Conservation (phyloP, 2,797 vertebrate species). For the Phoeniculus purpureus region DNA sequence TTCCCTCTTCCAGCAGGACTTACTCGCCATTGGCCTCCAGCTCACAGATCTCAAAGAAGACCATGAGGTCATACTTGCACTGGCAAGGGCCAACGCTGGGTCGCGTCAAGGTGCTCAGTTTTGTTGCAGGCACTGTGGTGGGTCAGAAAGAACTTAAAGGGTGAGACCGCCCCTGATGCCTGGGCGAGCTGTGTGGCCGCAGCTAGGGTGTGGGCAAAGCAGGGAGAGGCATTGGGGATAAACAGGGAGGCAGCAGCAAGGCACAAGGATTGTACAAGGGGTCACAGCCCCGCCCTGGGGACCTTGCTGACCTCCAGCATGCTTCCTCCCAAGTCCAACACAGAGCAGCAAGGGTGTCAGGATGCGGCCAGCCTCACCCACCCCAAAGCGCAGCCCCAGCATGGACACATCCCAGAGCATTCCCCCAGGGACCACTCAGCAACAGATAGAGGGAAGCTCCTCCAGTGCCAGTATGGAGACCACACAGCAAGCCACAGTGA, state of each 20-base stretch:
- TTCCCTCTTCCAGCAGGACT: slow-evolving; percentile 68
- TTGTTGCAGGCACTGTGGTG: slow-evolving; percentile 91
- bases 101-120: slow-evolving; percentile 89
- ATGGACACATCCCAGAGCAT: not conserved
- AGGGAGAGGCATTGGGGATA: not conserved
- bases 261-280: not conserved
- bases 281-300: not conserved
- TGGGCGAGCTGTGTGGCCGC: not conserved
- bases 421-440: not conserved
- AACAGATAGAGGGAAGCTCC: not conserved
- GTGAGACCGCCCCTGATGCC: not conserved
- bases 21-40: slow-evolving; percentile 97
- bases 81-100: slow-evolving; percentile 90
- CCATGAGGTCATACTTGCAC: slow-evolving; percentile 96
- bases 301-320: rapidly evolving
- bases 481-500: not conserved
- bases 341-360: rapidly evolving
- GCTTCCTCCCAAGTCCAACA: not conserved
- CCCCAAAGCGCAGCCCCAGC: rapidly evolving
- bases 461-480: not conserved
- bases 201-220: not conserved
- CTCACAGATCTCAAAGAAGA: slow-evolving; percentile 98
- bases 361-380: not conserved
- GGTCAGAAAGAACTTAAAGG: not conserved
- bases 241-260: not conserved